Evolutionary conservation across 2,797 vertebrate species (phyloP).

Genomic region (Myotis findleyi): DNA sequence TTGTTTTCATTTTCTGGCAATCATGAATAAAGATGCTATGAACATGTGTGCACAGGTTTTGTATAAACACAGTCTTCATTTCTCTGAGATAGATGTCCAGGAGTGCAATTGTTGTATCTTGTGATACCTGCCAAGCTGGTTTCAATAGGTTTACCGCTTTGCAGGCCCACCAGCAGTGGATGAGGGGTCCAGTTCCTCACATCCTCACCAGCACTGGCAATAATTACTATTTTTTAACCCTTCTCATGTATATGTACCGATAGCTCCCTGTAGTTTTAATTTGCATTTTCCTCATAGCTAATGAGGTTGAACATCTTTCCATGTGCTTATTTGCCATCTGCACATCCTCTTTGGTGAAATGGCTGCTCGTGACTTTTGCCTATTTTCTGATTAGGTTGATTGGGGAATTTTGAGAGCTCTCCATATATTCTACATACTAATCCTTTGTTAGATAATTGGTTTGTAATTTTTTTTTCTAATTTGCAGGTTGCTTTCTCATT

Average conservation of each 20-base stretch:
- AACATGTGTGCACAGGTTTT: background rate
- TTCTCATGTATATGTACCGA: background rate
- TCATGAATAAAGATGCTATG: background rate
- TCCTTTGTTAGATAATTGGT: background rate
- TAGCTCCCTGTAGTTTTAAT: background rate
- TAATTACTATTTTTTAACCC: background rate
- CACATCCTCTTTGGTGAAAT: background rate
- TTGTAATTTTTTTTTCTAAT: background rate
- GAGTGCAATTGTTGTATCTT: background rate
- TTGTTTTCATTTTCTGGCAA: background rate
- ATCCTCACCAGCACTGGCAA: background rate
- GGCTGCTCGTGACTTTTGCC: background rate
- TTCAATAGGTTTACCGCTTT: background rate
- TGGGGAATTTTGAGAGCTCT: background rate
- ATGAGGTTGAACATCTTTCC: background rate
- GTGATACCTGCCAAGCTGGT: background rate
- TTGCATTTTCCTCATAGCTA: background rate
- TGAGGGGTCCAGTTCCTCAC: background rate
- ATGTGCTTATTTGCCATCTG: background rate
- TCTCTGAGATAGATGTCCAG: background rate
- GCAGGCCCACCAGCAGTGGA: no score
- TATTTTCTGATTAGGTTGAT: background rate
- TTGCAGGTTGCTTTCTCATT: background rate
- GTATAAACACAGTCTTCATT: background rate
- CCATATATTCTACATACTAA: background rate